A percentile compares a stretch with the other conserved stretches of the same genome.
Evolutionary conservation across 1,140 invertebrate genomes (phyloP).

Genomic region (Trichonephila clavipes): DNA sequence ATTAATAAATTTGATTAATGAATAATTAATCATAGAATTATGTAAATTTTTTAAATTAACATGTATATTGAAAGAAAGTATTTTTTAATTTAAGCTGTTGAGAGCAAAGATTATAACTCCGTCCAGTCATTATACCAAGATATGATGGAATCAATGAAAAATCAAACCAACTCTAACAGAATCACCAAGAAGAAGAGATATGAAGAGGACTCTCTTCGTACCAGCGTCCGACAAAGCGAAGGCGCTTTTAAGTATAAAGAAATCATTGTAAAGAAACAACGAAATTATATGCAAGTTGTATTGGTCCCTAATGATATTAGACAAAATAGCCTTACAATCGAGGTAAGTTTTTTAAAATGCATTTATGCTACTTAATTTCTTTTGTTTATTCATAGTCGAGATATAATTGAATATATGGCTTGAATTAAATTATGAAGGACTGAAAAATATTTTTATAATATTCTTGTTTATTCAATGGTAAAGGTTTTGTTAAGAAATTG

Average conservation of each 20-base stretch:
- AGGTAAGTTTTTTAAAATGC: constrained; percentile 80
- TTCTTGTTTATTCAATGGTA: too few species aligned
- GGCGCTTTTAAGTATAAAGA: constrained; percentile 83
- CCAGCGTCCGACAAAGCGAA: constrained; percentile 79
- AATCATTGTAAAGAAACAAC: constrained; percentile 84
- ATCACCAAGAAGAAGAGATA: not conserved
- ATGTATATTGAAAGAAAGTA: too few species aligned
- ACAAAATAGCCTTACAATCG: constrained; percentile 84
- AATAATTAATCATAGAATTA: too few species aligned
- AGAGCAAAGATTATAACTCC: not conserved
- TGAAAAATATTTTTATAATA: too few species aligned
- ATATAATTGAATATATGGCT: not conserved
- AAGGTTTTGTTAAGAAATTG: too few species aligned
- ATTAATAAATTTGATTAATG: too few species aligned
- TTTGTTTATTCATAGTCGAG: not conserved
- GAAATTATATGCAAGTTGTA: constrained; percentile 86
- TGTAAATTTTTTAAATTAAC: too few species aligned
- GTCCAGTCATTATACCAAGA: not conserved
- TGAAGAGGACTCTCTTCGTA: constrained; percentile 64
- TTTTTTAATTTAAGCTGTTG: not conserved
- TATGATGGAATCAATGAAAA: not conserved
- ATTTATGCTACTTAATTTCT: too few species aligned
- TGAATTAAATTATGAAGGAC: too few species aligned
- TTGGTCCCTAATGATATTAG: constrained; percentile 84
- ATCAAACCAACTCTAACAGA: not conserved